A percentile compares a stretch with the other conserved stretches of the same genome.
These are phyloP conservation scores for Caradrina clavipalpis DNA, from an alignment of 2,888 invertebrate species.

Conservation along the genomic window DNA sequence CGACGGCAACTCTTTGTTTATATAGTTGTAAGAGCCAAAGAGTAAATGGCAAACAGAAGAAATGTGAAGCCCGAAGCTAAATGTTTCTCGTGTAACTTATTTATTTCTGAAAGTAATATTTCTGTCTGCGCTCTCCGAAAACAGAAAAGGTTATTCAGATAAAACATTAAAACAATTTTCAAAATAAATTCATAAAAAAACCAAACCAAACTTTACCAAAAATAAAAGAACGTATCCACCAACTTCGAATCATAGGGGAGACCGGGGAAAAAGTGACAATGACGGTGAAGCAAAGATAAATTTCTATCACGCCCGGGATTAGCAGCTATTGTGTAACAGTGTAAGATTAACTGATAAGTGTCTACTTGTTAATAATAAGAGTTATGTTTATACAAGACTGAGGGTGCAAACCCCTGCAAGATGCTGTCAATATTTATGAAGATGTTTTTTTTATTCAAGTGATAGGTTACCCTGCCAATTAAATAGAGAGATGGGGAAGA, in stretches of 20 bases:
- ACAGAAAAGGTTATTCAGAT: neutral
- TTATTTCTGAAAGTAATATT: slow-evolving; percentile 2
- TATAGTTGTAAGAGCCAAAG: slow-evolving; percentile 21
- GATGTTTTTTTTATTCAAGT: slow-evolving; percentile 68
- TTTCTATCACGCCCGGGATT: slow-evolving; percentile 89
- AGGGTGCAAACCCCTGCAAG: slow-evolving; percentile 67
- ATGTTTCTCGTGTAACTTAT: neutral
- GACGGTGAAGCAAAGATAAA: slow-evolving; percentile 85
- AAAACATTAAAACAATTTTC: slow-evolving; percentile 2
- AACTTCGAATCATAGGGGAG: slow-evolving; percentile 68
- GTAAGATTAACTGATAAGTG: slow-evolving; percentile 91
- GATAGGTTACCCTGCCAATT: slow-evolving; percentile 51
- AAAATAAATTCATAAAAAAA: slow-evolving; percentile 21
- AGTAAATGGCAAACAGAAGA: slow-evolving; percentile 16
- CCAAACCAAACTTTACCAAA: neutral
- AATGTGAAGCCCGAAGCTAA: neutral
- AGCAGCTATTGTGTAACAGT: slow-evolving; percentile 85
- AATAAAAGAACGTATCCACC: slow-evolving; percentile 26
- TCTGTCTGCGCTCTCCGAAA: neutral
- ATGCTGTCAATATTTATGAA: slow-evolving; percentile 78
- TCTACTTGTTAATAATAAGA: slow-evolving; percentile 88
- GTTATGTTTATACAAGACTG: slow-evolving; percentile 78
- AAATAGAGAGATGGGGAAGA: slow-evolving; percentile 46
- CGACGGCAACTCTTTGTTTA: slow-evolving; percentile 24
- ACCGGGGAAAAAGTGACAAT: slow-evolving; percentile 79